Percentiles rank a stretch among this genome's conserved stretches.
Evolutionary conservation across 1,140 invertebrate species (phyloP).

Genomic region (Drosophila rhopaloa): DNA sequence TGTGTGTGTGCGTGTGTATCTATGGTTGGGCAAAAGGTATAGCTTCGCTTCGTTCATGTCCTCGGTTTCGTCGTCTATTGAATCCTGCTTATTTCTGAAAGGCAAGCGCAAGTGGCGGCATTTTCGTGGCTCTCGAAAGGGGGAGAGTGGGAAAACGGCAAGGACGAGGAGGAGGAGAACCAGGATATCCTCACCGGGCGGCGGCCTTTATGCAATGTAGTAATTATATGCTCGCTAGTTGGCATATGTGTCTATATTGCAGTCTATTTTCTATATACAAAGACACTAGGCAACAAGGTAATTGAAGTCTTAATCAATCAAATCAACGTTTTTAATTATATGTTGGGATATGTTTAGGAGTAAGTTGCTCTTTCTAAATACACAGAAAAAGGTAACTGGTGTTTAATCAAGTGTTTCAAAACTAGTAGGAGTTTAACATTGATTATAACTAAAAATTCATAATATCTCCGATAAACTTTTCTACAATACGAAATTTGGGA

Average conservation of each 20-base stretch:
- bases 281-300: constrained; percentile 19
- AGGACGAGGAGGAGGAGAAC: constrained; percentile 3
- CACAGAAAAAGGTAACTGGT: too few species aligned
- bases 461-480: too few species aligned
- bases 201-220: constrained; percentile 45
- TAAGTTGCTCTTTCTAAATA: too few species aligned
- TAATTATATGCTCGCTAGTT: constrained; percentile 54
- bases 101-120: constrained; percentile 50
- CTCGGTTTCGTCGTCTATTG: constrained; percentile 55
- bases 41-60: constrained; percentile 17
- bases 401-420: too few species aligned
- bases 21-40: constrained; percentile 42
- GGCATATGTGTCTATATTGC: constrained; percentile 26
- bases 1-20: constrained; percentile 21
- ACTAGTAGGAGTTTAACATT: too few species aligned
- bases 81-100: constrained; percentile 57
- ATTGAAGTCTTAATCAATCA: neutral
- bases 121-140: constrained; percentile 47
- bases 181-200: constrained; percentile 18
- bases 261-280: constrained; percentile 20
- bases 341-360: too few species aligned
- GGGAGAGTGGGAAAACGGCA: constrained; percentile 12
- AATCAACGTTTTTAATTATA: neutral
- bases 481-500: too few species aligned
- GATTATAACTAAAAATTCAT: too few species aligned